phyloP scores from a whole-genome alignment of 2,888 invertebrate species.

The Cheilosia pagana region DNA sequence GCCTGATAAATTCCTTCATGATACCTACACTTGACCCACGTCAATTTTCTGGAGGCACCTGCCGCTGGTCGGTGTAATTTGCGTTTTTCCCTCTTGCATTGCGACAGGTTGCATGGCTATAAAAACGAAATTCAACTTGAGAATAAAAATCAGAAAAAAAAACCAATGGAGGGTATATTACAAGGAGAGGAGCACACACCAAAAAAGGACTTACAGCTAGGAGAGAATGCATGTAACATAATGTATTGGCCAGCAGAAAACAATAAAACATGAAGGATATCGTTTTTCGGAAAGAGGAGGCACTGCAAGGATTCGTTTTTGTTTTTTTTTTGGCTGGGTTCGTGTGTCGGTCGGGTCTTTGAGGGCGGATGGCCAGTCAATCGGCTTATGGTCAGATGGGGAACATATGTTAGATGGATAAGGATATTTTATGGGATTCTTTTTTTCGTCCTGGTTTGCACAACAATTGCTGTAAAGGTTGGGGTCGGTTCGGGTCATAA shows the following conservation, averaged over 20 bases:
- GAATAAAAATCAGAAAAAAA: constrained; percentile 18
- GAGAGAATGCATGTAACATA: constrained; percentile 40
- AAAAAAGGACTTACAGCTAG: constrained; percentile 21
- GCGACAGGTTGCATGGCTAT: constrained; percentile 69
- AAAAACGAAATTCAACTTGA: constrained; percentile 30
- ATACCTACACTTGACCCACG: constrained; percentile 72
- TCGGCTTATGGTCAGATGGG: constrained; percentile 64
- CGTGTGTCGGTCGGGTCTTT: constrained; percentile 13
- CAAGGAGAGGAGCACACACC: constrained; percentile 46
- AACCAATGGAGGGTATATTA: constrained; percentile 41
- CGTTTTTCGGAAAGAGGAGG: constrained; percentile 41
- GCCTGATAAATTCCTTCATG: constrained; percentile 57
- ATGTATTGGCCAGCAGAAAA: constrained; percentile 50
- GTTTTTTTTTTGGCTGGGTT: background rate
- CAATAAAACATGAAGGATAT: constrained; percentile 72
- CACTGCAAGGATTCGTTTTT: constrained; percentile 55
- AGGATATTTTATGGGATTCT: constrained; percentile 63
- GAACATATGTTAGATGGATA: constrained; percentile 69
- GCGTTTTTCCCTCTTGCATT: constrained; percentile 59
- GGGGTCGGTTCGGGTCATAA: constrained; percentile 39
- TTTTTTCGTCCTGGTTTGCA: constrained; percentile 32
- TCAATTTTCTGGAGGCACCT: constrained; percentile 64
- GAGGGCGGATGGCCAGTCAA: constrained; percentile 54
- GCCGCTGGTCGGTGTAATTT: constrained; percentile 48
- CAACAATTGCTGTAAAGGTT: constrained; percentile 1